Base-by-base conservation (phyloP, 2,888 invertebrate species). In the Agelastica alni region DNA sequence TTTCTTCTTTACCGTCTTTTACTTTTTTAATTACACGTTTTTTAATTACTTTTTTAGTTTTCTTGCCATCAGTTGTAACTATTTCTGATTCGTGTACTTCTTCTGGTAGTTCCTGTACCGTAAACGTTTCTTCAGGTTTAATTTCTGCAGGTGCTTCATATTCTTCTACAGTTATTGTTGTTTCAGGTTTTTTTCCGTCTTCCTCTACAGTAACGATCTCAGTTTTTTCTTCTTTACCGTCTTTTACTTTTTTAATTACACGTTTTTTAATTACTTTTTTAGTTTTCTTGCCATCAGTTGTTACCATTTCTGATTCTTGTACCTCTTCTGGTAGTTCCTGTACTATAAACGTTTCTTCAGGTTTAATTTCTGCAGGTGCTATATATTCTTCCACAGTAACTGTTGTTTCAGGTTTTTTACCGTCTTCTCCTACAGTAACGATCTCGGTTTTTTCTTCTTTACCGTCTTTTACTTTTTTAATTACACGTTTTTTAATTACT, bases 151-250 rank as follows among this genome's bases (percentile, higher is more conserved):
- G 64, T 65, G 59, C 60, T 34, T 71, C 63, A 32, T 75, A 69
- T 49, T 76, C 75, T 32, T 75, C 66, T 48, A 71, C 72, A 34
- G 77, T 69, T 44, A 80, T 77, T 51, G 77, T 76, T 1, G 69
- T 72, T 49, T 72, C 63, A 0, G 76, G 75, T 41, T 60, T 37
- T 56, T 80, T 75, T 34, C 78, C 72, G 51, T 69, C 71, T 55
- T 70, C 69, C 63, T 74, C 69, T 1, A 70, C 58, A 1, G 73
- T 73, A 32, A 68, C 60, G 44, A 73, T 70, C 58, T 70, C 66
- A 3, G 67, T 66, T 18, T 49, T 58, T 60, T 71, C 66, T 30
- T 66, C 55, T 57, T 66, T 69, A 6, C 58, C 67, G 6, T 68
- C 71, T 39, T 67, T 67, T 44, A 57, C 63, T 56, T 65, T 71